Percentiles rank a stretch among this genome's conserved stretches.
Conservation (phyloP, 2,888 invertebrate genomes). For the Napeogenes sylphis region DNA sequence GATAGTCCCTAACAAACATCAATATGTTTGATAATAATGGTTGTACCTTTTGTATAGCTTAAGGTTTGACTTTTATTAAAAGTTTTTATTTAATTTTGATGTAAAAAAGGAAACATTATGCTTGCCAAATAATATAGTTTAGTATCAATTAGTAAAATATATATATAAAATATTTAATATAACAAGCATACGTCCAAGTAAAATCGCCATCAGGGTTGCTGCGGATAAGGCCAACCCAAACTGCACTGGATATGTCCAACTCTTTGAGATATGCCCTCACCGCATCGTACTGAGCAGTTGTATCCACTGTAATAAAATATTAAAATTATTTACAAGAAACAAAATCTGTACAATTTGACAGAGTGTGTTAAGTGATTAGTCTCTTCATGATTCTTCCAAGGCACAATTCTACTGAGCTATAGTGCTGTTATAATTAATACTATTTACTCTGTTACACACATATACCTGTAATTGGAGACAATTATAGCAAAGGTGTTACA, state of each 20-base stretch:
- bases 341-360: background rate
- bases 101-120: too few relatives aligned
- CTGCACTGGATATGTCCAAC: slow-evolving; percentile 85
- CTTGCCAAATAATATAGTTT: background rate
- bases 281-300: slow-evolving; percentile 86
- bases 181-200: slow-evolving; percentile 84
- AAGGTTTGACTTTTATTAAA: too few relatives aligned
- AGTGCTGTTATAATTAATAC: too few relatives aligned
- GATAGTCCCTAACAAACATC: slow-evolving; percentile 71
- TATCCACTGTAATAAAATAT: slow-evolving; percentile 79
- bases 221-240: slow-evolving; percentile 88
- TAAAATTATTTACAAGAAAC: slow-evolving; percentile 5
- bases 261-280: slow-evolving; percentile 87
- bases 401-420: too few relatives aligned
- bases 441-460: too few relatives aligned
- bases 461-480: background rate
- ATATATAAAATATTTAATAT: background rate
- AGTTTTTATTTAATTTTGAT: too few relatives aligned
- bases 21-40: background rate
- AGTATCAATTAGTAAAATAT: background rate
- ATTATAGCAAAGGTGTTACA: background rate
- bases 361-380: background rate
- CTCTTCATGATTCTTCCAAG: too few relatives aligned
- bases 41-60: too few relatives aligned
- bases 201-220: slow-evolving; percentile 83